A percentile compares a stretch with the other conserved stretches of the same genome.
These are phyloP conservation scores for Vesta saturnalis DNA, from an alignment of 2,888 invertebrate species.

Conservation along the genomic window DNA sequence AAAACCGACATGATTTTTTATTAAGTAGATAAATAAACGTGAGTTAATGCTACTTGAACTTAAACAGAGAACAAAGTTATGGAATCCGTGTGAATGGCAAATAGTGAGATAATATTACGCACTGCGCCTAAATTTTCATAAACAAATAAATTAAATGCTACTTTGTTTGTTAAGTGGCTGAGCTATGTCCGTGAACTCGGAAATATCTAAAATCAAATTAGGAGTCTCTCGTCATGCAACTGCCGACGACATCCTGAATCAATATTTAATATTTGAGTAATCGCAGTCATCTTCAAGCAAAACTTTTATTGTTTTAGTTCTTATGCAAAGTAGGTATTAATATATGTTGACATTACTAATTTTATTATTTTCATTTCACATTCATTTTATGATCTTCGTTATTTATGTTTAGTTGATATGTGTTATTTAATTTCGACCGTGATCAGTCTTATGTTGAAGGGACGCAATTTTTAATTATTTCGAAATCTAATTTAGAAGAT, in stretches of 20 bases:
- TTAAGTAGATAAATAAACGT: constrained; percentile 21
- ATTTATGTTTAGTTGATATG: no score
- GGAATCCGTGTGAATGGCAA: constrained; percentile 52
- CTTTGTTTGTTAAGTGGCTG: constrained; percentile 47
- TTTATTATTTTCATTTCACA: no score
- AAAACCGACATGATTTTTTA: constrained; percentile 12
- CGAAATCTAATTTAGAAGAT: no score
- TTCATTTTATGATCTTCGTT: no score
- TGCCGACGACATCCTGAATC: constrained; percentile 48
- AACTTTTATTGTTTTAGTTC: constrained; percentile 12
- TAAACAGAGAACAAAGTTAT: constrained; percentile 25
- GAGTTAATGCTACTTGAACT: constrained; percentile 20
- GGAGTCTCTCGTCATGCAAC: constrained; percentile 44
- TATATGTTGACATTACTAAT: not conserved
- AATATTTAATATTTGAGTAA: constrained; percentile 48
- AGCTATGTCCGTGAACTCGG: constrained; percentile 49
- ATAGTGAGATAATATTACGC: constrained; percentile 44
- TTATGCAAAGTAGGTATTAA: constrained; percentile 10
- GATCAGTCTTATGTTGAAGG: no score
- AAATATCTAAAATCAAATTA: constrained; percentile 44
- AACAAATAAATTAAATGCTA: constrained; percentile 50
- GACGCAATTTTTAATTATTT: no score
- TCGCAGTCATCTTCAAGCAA: constrained; percentile 13
- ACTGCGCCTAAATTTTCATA: constrained; percentile 46
- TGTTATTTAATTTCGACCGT: no score